Base-by-base conservation (phyloP, 1,140 invertebrate species). In the Pseudoatta argentina region DNA sequence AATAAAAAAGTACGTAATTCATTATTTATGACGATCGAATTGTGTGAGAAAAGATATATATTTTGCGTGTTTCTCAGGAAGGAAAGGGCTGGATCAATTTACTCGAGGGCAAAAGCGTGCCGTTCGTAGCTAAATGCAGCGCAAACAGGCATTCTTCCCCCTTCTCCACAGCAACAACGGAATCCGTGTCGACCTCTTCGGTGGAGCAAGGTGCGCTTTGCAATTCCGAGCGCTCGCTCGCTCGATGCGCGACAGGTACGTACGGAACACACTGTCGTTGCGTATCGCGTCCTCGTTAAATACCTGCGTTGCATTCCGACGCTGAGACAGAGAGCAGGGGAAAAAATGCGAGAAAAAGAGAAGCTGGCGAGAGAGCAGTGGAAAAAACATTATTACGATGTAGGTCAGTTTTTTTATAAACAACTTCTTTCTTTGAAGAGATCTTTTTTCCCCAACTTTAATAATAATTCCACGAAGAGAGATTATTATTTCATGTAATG, bases 261-360 rank as follows among this genome's bases (percentile, higher is more conserved):
- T 72, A 59, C 67, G 18, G 48, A 71, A 71, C 66, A 44, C 48
- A 44, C 48, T 24, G 27, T 59, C 79, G 34, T 83, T 75, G 57
- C 57, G 63, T 75, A 83, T 83, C 79, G 67, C 57, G 69, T 75
- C 79, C 79, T 83, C 79, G 69, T 83, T 83, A 73, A 34, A 48
- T 73, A 73, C 39, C 55, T 57, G 69, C 79, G 27, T 73, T 51
- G 69, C 59, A 83, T 83, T 61, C 48, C 67, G 55, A 83, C 30
- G 53, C 24, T 8, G 55, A n/a, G 27, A 73, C 53, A 21, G 44
- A 83, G 61, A 61, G 69, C 39, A 55, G 14, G 39, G 34, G 34
- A 4, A 48, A 72, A 73, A 73, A 44, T 69, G 64, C 63, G 27
- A 44, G 69, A 30, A 24, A 61, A 63, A 44, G 57, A 63, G 39